Conservation (phyloP, 1,140 invertebrate genomes). For the Campodea augens region DNA sequence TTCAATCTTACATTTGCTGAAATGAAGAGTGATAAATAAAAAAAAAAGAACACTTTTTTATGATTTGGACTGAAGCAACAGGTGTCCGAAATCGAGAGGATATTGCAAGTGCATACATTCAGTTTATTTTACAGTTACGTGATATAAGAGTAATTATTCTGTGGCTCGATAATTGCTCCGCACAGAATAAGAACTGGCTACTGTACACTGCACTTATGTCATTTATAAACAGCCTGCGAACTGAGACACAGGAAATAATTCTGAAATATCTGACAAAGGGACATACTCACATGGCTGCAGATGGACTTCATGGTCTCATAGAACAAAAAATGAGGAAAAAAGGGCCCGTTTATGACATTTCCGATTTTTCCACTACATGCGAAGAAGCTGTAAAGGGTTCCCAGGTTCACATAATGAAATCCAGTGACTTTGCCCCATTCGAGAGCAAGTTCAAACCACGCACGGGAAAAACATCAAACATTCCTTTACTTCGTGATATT, state of each 20-base stretch:
- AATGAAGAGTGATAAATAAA: background rate
- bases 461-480: background rate
- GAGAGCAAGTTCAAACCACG: background rate
- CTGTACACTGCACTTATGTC: background rate
- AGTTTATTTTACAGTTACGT: background rate
- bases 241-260: background rate
- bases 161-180: background rate
- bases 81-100: background rate
- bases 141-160: background rate
- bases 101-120: background rate
- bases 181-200: background rate
- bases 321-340: background rate
- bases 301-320: background rate
- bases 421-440: background rate
- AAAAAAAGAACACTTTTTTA: background rate
- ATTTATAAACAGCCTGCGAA: background rate
- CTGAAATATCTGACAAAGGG: background rate
- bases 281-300: background rate
- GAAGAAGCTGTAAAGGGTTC: background rate
- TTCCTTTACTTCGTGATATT: background rate
- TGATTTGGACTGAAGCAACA: background rate
- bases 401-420: background rate
- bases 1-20: background rate
- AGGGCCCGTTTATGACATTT: background rate
- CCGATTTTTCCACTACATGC: background rate